Base-by-base conservation (phyloP, 2,797 vertebrate species). In the Lithobates sylvaticus region DNA sequence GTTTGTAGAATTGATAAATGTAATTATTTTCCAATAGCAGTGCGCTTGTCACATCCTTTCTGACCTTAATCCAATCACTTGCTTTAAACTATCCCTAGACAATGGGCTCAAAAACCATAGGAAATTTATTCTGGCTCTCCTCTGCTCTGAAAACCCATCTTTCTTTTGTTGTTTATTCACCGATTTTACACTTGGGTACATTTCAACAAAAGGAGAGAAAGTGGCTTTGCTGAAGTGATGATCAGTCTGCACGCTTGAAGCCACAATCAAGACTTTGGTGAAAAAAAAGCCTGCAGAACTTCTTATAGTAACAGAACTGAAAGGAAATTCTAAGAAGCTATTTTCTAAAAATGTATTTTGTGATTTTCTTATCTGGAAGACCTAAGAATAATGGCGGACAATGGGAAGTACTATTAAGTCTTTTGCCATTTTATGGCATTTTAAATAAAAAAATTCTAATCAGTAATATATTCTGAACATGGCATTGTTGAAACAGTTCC, bases 111-210 rank as follows among this genome's bases (percentile, higher is more conserved):
- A 68, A 61, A 86, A 27, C 47, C 68, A 81, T 81, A 65, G 54
- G 65, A 70, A 85, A 86, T 81, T 86, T 75, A 75, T 75, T 86
- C 78, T 64, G 32, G 65, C 78, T 76, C 78, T 75, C 75, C 61
- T 34, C 78, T 75, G 36, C 64, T 81, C 72, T 64, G 36, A 50
- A 58, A 23, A 39, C 64, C 72, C 64, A 70, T 61, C 44, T 34
- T 80, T 76, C 78, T 64, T 86, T 86, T 86, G 84, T 86, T 86
- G 78, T 86, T 80, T 81, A 23, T 76, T 81, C 78, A 86, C 42
- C 78, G 72, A 86, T 86, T 86, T 86, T 86, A 81, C 84, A 86
- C 78, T 86, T 86, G 84, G 84, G 44, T 81, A 81, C 71, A 4
- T 76, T 86, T 86, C 50, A 86, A 86, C 80, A 86, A 86, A 86